A percentile compares a stretch with the other conserved stretches of the same genome.
Conservation (phyloP, 2,888 invertebrate genomes). For the Poecilus cupreus region DNA sequence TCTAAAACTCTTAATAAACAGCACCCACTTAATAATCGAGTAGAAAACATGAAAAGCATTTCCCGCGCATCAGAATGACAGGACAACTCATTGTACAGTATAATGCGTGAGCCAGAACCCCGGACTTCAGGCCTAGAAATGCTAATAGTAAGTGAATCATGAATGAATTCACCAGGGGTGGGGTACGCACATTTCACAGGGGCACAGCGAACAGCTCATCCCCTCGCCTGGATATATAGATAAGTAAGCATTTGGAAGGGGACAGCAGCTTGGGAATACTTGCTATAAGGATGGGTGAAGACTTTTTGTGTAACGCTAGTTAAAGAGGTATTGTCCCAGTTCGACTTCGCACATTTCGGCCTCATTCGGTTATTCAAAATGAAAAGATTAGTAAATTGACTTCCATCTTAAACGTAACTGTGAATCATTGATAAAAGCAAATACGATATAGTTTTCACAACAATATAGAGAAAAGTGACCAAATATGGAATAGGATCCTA, state of each 20-base stretch:
- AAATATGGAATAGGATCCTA: too few relatives aligned
- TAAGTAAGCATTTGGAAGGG: conserved; percentile 32
- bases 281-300: background rate
- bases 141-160: conserved; percentile 40
- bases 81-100: conserved; percentile 33
- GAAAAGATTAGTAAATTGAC: too few relatives aligned
- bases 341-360: too few relatives aligned
- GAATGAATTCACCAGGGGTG: conserved; percentile 22
- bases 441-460: too few relatives aligned
- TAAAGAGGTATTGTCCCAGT: background rate
- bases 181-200: background rate
- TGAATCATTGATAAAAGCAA: too few relatives aligned
- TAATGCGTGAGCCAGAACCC: background rate
- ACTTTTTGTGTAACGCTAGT: conserved; percentile 34
- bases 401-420: too few relatives aligned
- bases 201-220: background rate
- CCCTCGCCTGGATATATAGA: conserved; percentile 10
- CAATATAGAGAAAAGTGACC: too few relatives aligned
- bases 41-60: background rate
- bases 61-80: background rate
- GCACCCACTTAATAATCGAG: conserved; percentile 1
- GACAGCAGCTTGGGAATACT: conserved; percentile 14
- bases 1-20: background rate
- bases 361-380: too few relatives aligned
- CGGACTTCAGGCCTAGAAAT: conserved; percentile 10